Conservation (phyloP, 2,113 vertebrate genomes). For the Apaloderma vittatum region DNA sequence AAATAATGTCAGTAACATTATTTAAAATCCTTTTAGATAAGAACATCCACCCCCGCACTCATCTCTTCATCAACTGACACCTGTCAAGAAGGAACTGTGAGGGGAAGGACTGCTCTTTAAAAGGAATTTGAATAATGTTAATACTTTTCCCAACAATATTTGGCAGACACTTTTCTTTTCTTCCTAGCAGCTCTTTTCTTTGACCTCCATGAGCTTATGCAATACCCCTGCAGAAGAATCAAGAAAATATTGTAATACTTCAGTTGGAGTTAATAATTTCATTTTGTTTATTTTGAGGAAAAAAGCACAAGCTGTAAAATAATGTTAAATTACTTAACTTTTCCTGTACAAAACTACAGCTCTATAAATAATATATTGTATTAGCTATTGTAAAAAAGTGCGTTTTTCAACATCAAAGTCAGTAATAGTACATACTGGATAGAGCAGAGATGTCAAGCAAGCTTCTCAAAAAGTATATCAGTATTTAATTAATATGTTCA, state of each 20-base stretch:
- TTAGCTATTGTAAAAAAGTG: background rate
- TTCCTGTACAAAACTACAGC: background rate
- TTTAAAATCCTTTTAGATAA: slow-evolving; percentile 72
- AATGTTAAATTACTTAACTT: background rate
- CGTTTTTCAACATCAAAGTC: background rate
- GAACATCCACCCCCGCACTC: slow-evolving; percentile 50
- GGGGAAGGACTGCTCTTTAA: slow-evolving; percentile 44
- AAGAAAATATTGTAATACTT: background rate
- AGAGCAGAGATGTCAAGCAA: background rate
- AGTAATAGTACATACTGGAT: background rate
- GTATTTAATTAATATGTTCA: background rate
- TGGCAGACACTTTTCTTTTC: slow-evolving; percentile 34
- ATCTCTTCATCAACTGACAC: slow-evolving; percentile 60
- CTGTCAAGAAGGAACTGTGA: slow-evolving; percentile 46
- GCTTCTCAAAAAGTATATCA: background rate
- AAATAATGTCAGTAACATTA: slow-evolving; percentile 68
- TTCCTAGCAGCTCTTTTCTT: background rate
- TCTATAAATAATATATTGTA: background rate
- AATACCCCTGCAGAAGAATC: background rate
- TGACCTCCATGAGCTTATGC: slow-evolving; percentile 12
- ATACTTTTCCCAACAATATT: slow-evolving; percentile 44
- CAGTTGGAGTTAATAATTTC: background rate
- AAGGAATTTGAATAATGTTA: slow-evolving; percentile 49
- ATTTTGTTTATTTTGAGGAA: background rate
- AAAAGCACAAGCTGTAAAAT: background rate